Evolutionary conservation across 35 echinoderm and acorn worm genomes (phyloP).

Genomic region (Lytechinus variegatus): DNA sequence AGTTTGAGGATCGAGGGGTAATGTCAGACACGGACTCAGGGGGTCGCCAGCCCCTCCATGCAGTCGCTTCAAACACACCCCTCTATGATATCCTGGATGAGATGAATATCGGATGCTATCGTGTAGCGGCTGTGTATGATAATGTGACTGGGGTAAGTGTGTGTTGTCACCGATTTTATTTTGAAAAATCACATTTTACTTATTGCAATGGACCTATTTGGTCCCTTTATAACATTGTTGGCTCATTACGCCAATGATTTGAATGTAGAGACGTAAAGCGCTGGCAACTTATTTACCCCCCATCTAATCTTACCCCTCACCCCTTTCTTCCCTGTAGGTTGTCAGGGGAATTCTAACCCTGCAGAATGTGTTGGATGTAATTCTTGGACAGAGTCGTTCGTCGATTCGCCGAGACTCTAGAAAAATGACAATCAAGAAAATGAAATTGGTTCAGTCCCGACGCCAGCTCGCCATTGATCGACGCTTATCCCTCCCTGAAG

Average conservation of each 20-base stretch:
- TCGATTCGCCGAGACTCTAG: not conserved
- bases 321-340: not conserved
- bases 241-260: no score
- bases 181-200: no score
- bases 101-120: conserved; percentile 63
- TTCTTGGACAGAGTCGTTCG: not conserved
- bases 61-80: conserved; percentile 48
- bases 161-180: no score
- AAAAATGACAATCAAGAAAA: not conserved
- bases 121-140: conserved; percentile 55
- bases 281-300: not conserved
- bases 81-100: conserved; percentile 71
- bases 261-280: no score
- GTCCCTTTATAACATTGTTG: no score
- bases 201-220: no score
- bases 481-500: not conserved
- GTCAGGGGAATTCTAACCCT: not conserved
- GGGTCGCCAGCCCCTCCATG: conserved; percentile 48
- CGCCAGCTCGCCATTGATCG: not conserved
- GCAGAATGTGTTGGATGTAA: not conserved
- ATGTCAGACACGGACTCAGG: conserved; percentile 32
- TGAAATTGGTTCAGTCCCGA: not conserved
- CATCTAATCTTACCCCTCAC: not conserved
- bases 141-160: not conserved
- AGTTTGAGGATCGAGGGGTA: conserved; percentile 15